Evolutionary conservation across 1,140 invertebrate genomes (phyloP).

Genomic region (Leptinotarsa texana): DNA sequence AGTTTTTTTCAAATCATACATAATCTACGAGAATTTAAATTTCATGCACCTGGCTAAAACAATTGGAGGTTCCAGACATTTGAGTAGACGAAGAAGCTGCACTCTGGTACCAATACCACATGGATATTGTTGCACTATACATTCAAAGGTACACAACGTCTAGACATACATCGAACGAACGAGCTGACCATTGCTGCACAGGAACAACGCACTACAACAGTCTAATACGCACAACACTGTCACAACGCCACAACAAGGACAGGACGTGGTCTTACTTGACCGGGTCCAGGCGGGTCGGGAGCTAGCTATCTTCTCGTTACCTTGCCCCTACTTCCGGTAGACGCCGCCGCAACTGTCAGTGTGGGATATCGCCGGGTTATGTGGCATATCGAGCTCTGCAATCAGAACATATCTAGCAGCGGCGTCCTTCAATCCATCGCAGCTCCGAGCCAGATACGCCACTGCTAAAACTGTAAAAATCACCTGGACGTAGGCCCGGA

Average conservation of each 20-base stretch:
- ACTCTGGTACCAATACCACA: background rate
- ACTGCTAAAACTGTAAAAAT: constrained; percentile 29
- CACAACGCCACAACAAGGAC: constrained; percentile 56
- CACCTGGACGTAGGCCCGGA: background rate
- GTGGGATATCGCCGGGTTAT: constrained; percentile 46
- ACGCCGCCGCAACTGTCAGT: constrained; percentile 60
- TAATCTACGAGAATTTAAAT: no score
- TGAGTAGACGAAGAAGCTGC: constrained; percentile 27
- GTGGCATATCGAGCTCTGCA: constrained; percentile 65
- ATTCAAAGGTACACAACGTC: constrained; percentile 52
- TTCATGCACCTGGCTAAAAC: background rate
- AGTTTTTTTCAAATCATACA: no score
- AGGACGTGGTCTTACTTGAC: constrained; percentile 33
- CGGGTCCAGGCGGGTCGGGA: constrained; percentile 37
- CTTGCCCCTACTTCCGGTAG: constrained; percentile 68
- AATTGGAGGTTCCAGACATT: background rate
- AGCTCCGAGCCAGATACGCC: constrained; percentile 27
- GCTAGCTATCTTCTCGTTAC: constrained; percentile 64
- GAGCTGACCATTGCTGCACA: constrained; percentile 54
- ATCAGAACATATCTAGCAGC: constrained; percentile 63
- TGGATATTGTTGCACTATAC: constrained; percentile 36
- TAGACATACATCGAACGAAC: constrained; percentile 56
- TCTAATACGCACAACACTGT: constrained; percentile 57
- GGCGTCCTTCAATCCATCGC: constrained; percentile 36
- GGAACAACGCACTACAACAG: constrained; percentile 52